Evolutionary conservation across 1,140 invertebrate species (phyloP).

Genomic region (Drosophila orosa): DNA sequence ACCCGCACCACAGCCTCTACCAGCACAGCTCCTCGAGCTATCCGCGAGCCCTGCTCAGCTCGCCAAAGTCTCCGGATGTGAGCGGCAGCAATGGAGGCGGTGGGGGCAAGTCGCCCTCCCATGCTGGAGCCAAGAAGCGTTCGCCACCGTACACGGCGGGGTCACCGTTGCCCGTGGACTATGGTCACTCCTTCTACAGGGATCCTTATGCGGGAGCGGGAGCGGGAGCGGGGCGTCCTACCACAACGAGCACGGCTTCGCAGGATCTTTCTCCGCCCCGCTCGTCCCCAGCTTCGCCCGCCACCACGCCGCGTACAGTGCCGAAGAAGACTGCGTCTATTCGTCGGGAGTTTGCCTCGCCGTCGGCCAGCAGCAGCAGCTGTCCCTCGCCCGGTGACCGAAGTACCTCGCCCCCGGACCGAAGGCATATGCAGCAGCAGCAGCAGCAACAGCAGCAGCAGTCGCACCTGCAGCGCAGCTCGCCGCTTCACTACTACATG

Average conservation of each 20-base stretch:
- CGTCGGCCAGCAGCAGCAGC: constrained; percentile 69
- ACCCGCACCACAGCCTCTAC: constrained; percentile 59
- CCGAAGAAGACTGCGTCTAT: constrained; percentile 84
- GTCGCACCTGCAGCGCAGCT: constrained; percentile 61
- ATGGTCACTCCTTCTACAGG: constrained; percentile 61
- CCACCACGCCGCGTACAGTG: constrained; percentile 76
- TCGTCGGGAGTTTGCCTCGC: constrained; percentile 83
- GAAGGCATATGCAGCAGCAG: constrained; percentile 60
- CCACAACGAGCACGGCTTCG: constrained; percentile 33
- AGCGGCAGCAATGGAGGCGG: constrained; percentile 57
- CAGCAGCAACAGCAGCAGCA: constrained; percentile 50
- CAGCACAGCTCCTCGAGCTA: constrained; percentile 51
- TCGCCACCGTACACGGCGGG: constrained; percentile 73
- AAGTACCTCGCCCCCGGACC: constrained; percentile 63
- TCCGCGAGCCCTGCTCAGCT: constrained; percentile 58
- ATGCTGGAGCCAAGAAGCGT: constrained; percentile 68
- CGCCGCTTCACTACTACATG: constrained; percentile 78
- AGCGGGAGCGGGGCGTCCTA: constrained; percentile 27
- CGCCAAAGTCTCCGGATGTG: constrained; percentile 77
- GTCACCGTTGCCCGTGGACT: constrained; percentile 71
- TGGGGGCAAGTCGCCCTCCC: constrained; percentile 76
- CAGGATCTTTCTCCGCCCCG: constrained; percentile 68
- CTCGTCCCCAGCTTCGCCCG: constrained; percentile 66
- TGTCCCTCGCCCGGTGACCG: constrained; percentile 72
- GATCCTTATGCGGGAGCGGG: constrained; percentile 63